phyloP scores from a whole-genome alignment of 1,140 invertebrate species.

The Harpegnathos saltator region DNA sequence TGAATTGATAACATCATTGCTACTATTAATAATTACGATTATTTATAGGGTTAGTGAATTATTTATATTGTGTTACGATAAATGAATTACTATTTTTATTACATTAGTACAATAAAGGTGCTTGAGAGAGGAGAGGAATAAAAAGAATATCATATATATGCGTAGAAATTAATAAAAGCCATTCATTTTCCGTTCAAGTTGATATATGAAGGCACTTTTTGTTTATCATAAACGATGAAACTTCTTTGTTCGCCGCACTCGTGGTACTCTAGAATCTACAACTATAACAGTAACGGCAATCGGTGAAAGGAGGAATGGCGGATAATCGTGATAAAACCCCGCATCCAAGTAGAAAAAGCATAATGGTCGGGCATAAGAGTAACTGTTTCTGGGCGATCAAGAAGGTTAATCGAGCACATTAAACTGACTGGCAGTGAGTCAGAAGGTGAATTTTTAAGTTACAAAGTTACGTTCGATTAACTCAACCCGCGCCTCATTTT shows the following conservation, averaged over 20 bases:
- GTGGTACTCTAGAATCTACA: neutral
- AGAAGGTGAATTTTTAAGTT: slow-evolving; percentile 17
- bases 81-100: slow-evolving; percentile 30
- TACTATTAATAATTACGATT: slow-evolving; percentile 13
- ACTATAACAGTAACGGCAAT: slow-evolving; percentile 19
- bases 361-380: slow-evolving; percentile 34
- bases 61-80: neutral
- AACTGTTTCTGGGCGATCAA: slow-evolving; percentile 49
- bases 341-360: slow-evolving; percentile 31
- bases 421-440: slow-evolving; percentile 20
- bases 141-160: no score
- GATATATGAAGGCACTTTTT: no score
- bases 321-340: slow-evolving; percentile 49
- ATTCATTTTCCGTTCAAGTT: no score
- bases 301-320: slow-evolving; percentile 51
- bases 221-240: neutral
- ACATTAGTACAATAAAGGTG: neutral
- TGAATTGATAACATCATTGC: slow-evolving; percentile 33
- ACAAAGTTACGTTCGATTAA: no score
- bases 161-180: no score
- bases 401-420: slow-evolving; percentile 45
- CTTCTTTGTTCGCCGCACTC: no score
- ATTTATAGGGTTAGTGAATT: neutral
- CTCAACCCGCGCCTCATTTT: no score
- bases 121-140: no score